Conservation (phyloP, 2,797 vertebrate genomes). For the Ambastaia sidthimunki region DNA sequence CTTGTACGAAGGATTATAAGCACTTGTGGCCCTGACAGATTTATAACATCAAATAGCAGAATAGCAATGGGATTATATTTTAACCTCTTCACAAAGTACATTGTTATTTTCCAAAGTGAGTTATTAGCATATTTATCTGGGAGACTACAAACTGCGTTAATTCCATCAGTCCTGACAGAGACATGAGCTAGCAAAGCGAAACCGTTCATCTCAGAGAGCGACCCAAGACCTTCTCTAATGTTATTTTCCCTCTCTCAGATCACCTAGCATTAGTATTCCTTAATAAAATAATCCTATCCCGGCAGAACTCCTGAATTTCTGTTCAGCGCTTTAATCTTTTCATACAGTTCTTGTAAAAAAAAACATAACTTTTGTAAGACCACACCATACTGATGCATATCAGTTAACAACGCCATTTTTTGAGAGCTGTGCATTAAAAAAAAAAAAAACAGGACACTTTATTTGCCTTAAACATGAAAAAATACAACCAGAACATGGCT, state of each 20-base stretch:
- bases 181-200: slow-evolving; percentile 49
- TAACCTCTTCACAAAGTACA: slow-evolving; percentile 40
- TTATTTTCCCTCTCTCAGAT: slow-evolving; percentile 58
- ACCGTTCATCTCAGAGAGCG: slow-evolving; percentile 46
- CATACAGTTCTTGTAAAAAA: not conserved
- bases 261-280: slow-evolving; percentile 55
- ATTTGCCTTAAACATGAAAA: not conserved
- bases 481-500: not conserved
- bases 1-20: slow-evolving; percentile 40
- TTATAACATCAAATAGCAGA: slow-evolving; percentile 45
- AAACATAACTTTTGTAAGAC: not conserved
- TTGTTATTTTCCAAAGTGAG: slow-evolving; percentile 56
- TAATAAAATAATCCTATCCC: slow-evolving; percentile 51
- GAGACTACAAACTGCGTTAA: slow-evolving; percentile 52
- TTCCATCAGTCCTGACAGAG: slow-evolving; percentile 55
- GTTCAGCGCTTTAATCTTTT: slow-evolving; percentile 5
- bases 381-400: not conserved
- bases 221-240: slow-evolving; percentile 56
- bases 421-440: not conserved
- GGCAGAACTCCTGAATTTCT: slow-evolving; percentile 42
- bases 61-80: slow-evolving; percentile 62
- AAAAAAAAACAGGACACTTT: not conserved
- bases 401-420: slow-evolving; percentile 14
- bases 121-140: slow-evolving; percentile 64
- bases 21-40: slow-evolving; percentile 48